Evolutionary conservation across 1,140 invertebrate genomes (phyloP).

Genomic region (Habropoda laboriosa): DNA sequence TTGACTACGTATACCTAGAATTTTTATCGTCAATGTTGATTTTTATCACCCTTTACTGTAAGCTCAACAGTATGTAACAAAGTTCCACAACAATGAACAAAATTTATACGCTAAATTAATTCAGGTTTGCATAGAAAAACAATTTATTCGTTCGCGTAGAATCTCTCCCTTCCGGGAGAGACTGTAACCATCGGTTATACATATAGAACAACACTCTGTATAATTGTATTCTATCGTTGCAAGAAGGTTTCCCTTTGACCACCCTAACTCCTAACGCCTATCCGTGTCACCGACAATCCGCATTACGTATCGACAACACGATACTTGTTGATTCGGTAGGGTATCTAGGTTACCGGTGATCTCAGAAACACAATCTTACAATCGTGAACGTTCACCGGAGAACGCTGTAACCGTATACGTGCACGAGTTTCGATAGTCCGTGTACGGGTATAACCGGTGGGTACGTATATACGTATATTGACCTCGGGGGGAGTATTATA

Average conservation of each 20-base stretch:
- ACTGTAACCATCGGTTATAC: no score
- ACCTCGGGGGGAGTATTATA: background rate
- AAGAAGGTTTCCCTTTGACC: background rate
- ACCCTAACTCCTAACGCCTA: no score
- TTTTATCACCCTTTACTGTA: background rate
- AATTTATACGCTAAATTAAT: no score
- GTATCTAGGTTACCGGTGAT: constrained; percentile 34
- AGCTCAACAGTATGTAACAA: no score
- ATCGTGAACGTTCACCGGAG: constrained; percentile 34
- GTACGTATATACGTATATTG: background rate
- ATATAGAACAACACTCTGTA: no score
- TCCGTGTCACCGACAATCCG: background rate
- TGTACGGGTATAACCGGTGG: no score
- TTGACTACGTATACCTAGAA: no score
- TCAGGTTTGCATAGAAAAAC: no score
- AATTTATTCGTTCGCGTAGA: no score
- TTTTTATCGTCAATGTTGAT: background rate
- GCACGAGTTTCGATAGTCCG: background rate
- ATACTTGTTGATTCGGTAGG: constrained; percentile 46
- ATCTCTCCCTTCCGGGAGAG: no score
- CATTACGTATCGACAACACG: constrained; percentile 40
- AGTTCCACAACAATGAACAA: no score
- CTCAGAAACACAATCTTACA: constrained; percentile 40
- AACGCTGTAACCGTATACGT: constrained; percentile 36
- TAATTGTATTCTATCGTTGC: background rate